phyloP scores from a whole-genome alignment of 2,888 invertebrate species.

The Trichopria drosophilae region DNA sequence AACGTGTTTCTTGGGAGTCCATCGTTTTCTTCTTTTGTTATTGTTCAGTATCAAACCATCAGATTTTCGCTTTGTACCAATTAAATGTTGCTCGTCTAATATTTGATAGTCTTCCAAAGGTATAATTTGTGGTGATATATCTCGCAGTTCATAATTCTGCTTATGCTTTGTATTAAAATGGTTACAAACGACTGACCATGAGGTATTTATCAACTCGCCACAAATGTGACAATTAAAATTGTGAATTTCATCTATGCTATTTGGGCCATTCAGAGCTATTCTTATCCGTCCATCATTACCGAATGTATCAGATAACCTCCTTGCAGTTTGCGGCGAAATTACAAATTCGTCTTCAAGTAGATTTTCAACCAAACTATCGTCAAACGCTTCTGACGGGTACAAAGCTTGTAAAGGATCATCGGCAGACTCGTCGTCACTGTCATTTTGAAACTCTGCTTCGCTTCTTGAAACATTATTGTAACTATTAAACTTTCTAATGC shows the following conservation, averaged over 20 bases:
- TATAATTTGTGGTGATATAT: too few species aligned
- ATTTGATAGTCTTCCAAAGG: conserved; percentile 40
- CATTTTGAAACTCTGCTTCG: not conserved
- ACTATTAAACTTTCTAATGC: not conserved
- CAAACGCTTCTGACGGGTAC: too few species aligned
- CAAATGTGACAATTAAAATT: conserved; percentile 51
- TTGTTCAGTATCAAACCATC: conserved; percentile 21
- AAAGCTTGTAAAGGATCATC: too few species aligned
- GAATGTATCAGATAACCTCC: too few species aligned
- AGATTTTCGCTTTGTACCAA: conserved; percentile 39
- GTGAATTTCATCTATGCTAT: conserved; percentile 16
- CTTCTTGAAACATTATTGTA: not conserved
- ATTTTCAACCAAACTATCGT: not conserved
- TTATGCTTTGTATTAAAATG: conserved; percentile 47
- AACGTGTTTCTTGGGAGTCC: conserved; percentile 43
- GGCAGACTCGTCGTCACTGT: too few species aligned
- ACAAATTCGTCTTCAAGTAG: too few species aligned
- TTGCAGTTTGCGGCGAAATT: not conserved
- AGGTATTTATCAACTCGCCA: conserved; percentile 48
- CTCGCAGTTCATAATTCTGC: conserved; percentile 40
- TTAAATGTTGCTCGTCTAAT: conserved; percentile 39
- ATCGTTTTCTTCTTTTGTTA: conserved; percentile 43
- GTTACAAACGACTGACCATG: conserved; percentile 39
- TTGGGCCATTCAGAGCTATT: conserved; percentile 46
- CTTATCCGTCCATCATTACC: conserved; percentile 39